Conservation (phyloP, 2,888 invertebrate species). For the Diarsia rubi region DNA sequence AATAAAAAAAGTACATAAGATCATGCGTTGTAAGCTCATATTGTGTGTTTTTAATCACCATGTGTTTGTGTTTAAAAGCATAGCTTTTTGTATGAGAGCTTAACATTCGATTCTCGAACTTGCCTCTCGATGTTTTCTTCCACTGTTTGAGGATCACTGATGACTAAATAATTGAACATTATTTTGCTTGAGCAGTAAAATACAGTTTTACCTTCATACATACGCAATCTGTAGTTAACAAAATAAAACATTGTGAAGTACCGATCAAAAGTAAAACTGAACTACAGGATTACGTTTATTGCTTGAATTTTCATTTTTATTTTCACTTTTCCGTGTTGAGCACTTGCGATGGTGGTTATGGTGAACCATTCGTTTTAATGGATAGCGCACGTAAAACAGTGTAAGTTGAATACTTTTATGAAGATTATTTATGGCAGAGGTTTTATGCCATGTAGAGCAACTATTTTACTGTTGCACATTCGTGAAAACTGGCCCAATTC, state of each 20-base stretch:
- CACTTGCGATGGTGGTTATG: constrained; percentile 39
- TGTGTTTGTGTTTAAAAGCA: not conserved
- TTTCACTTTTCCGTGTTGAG: constrained; percentile 45
- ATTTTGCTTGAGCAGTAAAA: not conserved
- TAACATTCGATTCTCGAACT: not conserved
- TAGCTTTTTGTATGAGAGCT: not conserved
- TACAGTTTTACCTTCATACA: not conserved
- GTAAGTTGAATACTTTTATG: constrained; percentile 45
- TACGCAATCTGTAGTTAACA: not conserved
- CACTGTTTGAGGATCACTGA: not conserved
- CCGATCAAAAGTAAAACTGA: constrained; percentile 25
- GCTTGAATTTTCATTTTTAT: constrained; percentile 45
- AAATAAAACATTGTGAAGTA: constrained; percentile 9
- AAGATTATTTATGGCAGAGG: constrained; percentile 32
- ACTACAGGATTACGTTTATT: constrained; percentile 29
- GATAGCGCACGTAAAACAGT: constrained; percentile 28
- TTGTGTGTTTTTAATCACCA: not conserved
- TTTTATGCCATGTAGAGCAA: constrained; percentile 17
- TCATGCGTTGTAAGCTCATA: not conserved
- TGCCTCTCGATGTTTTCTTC: not conserved
- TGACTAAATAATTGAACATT: not conserved
- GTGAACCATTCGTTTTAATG: constrained; percentile 44
- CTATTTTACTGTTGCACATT: constrained; percentile 24
- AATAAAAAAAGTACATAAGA: too few species aligned
- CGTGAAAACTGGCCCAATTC: not conserved